Conservation (phyloP, 2,113 vertebrate genomes). For the Cacatua alba region DNA sequence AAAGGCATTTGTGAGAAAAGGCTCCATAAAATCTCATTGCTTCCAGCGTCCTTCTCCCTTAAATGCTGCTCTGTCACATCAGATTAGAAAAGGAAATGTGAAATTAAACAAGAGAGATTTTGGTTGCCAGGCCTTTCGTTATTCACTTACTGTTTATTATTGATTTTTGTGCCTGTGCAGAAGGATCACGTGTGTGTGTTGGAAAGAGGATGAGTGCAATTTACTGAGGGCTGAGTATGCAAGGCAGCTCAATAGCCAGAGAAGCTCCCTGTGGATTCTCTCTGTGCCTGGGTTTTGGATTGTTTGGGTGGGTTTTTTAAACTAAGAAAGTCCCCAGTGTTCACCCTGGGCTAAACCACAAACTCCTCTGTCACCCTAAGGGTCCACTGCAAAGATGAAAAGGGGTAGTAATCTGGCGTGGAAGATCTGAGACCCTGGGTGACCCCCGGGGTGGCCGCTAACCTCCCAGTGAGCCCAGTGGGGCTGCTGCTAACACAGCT, state of each 20-base stretch:
- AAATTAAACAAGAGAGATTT: not conserved
- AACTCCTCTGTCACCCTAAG: not conserved
- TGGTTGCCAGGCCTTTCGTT: not conserved
- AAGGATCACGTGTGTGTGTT: not conserved
- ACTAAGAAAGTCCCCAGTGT: not conserved
- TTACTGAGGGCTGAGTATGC: not conserved
- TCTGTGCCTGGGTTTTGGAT: not conserved
- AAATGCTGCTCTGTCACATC: not conserved
- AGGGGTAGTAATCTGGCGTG: accelerated
- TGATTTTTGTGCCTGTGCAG: conserved; percentile 12
- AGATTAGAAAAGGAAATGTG: not conserved
- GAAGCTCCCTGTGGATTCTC: not conserved
- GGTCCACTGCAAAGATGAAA: not conserved
- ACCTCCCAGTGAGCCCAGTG: not conserved
- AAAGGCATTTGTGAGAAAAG: not conserved
- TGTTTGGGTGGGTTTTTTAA: not conserved
- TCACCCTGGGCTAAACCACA: not conserved
- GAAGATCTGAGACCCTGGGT: not conserved
- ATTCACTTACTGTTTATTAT: conserved; percentile 44
- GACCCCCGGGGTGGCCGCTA: not conserved
- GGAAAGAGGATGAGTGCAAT: not conserved
- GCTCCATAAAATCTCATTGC: not conserved
- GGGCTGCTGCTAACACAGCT: not conserved
- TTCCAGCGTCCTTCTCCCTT: not conserved
- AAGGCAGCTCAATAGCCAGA: not conserved